Percentiles rank a stretch among this genome's conserved stretches.
Conservation (phyloP, 2,888 invertebrate genomes). For the Watsonalla cultraria region DNA sequence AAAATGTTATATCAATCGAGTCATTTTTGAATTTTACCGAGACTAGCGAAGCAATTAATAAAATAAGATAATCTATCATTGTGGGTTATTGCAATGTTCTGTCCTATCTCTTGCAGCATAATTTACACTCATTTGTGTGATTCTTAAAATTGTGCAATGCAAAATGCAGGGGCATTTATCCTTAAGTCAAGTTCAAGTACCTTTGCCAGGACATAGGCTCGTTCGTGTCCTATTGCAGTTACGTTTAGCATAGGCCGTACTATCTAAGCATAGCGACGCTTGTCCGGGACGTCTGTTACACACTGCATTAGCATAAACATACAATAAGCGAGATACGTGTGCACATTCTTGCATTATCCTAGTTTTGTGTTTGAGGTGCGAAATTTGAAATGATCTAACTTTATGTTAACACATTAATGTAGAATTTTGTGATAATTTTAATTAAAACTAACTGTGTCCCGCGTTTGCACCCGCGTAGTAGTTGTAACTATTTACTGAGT, state of each 20-base stretch:
- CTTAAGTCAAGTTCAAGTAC: conserved; percentile 68
- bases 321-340: conserved; percentile 41
- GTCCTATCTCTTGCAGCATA: background rate
- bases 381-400: conserved; percentile 13
- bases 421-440: too few species aligned
- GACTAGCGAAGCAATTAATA: too few species aligned
- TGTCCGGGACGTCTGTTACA: conserved; percentile 33
- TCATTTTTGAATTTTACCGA: too few species aligned
- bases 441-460: too few species aligned
- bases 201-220: conserved; percentile 26
- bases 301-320: conserved; percentile 50
- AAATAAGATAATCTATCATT: too few species aligned
- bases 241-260: conserved; percentile 39
- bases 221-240: conserved; percentile 51
- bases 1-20: too few species aligned
- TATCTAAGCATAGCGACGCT: conserved; percentile 49
- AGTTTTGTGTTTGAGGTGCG: conserved; percentile 17
- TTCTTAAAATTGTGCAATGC: background rate
- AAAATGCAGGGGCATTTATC: conserved; percentile 29
- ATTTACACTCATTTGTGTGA: background rate
- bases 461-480: too few species aligned
- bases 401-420: background rate
- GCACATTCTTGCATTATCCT: conserved; percentile 13
- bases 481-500: too few species aligned
- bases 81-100: too few species aligned